Percentiles rank a stretch among this genome's conserved stretches.
These are phyloP conservation scores for Ptychodera flava DNA, from an alignment of 35 echinoderm and acorn worm species.

Conservation along the genomic window DNA sequence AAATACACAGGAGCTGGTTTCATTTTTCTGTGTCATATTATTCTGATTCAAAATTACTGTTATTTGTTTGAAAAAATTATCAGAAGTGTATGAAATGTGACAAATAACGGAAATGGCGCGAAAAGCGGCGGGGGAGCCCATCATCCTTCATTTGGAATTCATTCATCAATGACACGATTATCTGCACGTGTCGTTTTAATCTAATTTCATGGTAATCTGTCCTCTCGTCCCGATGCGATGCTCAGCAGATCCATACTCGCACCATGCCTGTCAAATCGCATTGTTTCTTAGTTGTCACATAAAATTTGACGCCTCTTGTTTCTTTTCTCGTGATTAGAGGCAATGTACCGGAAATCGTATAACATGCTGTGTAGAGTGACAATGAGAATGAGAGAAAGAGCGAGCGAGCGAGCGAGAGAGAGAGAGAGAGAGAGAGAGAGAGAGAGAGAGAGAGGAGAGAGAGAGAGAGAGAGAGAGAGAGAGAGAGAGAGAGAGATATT, in stretches of 20 bases:
- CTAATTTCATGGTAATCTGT: not conserved
- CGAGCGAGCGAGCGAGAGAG: not conserved
- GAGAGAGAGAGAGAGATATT: not conserved
- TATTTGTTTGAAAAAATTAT: not conserved
- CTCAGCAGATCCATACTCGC: not conserved
- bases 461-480: not conserved
- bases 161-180: not conserved
- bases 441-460: not conserved
- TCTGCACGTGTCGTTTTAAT: not conserved
- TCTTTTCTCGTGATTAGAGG: too few relatives aligned
- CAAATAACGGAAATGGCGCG: not conserved
- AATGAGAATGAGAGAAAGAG: not conserved
- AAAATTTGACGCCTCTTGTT: too few relatives aligned
- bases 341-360: too few relatives aligned
- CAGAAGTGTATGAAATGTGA: not conserved
- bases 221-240: not conserved
- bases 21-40: not conserved
- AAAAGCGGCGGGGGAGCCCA: too few relatives aligned
- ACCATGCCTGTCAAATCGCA: not conserved
- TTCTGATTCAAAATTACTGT: not conserved
- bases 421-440: not conserved
- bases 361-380: too few relatives aligned
- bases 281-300: not conserved
- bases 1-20: not conserved
- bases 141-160: not conserved